Base-by-base conservation (phyloP, 2,797 vertebrate species). In the Diplodus puntazzo region DNA sequence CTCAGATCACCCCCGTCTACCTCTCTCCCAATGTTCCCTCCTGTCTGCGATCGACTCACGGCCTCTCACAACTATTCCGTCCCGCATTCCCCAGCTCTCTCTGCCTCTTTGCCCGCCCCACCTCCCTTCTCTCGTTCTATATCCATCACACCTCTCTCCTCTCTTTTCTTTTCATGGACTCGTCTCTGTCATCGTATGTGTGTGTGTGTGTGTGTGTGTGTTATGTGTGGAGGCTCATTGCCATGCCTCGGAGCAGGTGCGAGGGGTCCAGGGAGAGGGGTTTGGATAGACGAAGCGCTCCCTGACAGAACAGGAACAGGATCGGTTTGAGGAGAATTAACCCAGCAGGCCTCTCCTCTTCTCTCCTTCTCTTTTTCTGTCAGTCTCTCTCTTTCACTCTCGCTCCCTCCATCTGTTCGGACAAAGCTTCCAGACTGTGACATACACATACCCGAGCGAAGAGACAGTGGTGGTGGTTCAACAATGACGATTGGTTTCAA, bases 261-360 rank as follows among this genome's bases (percentile, higher is more conserved):
- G 39, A 69, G 78, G 34, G 34, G 92, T 91, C 87, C 89, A 57
- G 84, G 60, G 90, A 90, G 85, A 87, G 81, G 69, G 73, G 66
- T 84, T 92, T 88, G 86, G 91, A 90, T 86, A 75, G 86, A 88
- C 81, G 65, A 79, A 90, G 81, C 80, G 58, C 88, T 89, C 87
- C 61, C 86, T 87, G 87, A 90, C 92, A 92, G 91, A 90, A 92
- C 87, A 89, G 88, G 90, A 92, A 89, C 88, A 89, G 91, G 89
- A 90, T 88, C 82, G 85, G 91, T 93, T 79, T 93, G 94, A 94
- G 88, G 87, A 89, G 94, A 95, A 94, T 95, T 93, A 95, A 94
- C 89, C 89, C 84, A 89, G 86, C 89, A 90, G 82, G 87, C 87
- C 77, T 82, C 52, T 50, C 49, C 34, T 81, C 53, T 69, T 46